Evolutionary conservation across 2,113 vertebrate species (phyloP).

Genomic region (Corapipo altera): DNA sequence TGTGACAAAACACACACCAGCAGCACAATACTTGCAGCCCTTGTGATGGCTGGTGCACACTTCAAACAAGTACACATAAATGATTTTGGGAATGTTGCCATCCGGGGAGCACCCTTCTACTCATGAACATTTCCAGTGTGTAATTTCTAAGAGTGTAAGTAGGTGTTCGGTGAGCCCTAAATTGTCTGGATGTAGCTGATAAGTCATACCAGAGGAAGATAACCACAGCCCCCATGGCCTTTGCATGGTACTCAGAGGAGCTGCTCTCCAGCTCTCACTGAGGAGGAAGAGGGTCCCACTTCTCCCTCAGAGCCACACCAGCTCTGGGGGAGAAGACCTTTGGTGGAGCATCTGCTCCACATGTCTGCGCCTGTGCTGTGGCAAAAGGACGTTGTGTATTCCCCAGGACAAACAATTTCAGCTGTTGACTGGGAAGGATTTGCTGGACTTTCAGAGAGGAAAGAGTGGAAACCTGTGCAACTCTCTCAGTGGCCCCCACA

Average conservation of each 20-base stretch:
- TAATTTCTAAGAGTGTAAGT: background rate
- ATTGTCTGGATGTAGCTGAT: background rate
- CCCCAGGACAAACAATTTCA: background rate
- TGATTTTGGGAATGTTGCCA: background rate
- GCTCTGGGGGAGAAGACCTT: background rate
- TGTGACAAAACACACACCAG: background rate
- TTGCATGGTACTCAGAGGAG: rapidly evolving
- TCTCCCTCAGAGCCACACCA: rapidly evolving
- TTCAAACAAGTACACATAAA: background rate
- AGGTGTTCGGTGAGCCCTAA: background rate
- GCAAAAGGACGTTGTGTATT: rapidly evolving
- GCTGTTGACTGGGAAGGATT: background rate
- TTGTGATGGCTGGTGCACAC: rapidly evolving
- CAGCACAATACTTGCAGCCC: background rate
- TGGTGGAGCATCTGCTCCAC: background rate
- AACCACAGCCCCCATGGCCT: rapidly evolving
- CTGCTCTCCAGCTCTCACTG: background rate
- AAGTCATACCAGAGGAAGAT: background rate
- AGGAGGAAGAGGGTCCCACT: background rate
- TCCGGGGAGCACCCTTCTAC: background rate
- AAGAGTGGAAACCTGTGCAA: background rate
- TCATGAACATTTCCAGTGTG: background rate
- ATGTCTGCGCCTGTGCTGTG: rapidly evolving
- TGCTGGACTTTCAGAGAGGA: background rate
- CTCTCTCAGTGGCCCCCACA: rapidly evolving